Evolutionary conservation across 2,797 vertebrate genomes (phyloP).

Genomic region (Myotis pilosus): DNA sequence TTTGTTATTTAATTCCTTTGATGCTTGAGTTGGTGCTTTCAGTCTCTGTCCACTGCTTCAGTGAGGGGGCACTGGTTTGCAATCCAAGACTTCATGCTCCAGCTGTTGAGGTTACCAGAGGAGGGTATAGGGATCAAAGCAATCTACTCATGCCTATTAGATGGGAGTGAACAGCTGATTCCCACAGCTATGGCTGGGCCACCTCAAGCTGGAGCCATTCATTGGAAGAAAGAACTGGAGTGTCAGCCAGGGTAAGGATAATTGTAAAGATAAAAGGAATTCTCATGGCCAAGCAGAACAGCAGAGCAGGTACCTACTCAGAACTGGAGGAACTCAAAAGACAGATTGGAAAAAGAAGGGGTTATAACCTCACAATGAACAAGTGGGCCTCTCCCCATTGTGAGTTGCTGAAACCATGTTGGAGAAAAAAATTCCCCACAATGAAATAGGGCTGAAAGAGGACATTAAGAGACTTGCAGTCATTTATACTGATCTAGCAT

Average conservation of each 20-base stretch:
- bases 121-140: conserved; percentile 46
- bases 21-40: not conserved
- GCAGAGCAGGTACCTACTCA: not conserved
- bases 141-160: conserved; percentile 48
- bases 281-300: not conserved
- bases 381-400: not conserved
- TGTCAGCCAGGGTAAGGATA: conserved; percentile 39
- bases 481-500: not conserved
- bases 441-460: not conserved
- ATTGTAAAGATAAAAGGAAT: conserved; percentile 60
- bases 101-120: conserved; percentile 56
- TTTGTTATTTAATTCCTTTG: conserved; percentile 30
- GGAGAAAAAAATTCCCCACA: not conserved
- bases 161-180: conserved; percentile 69
- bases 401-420: not conserved
- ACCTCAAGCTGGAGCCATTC: conserved; percentile 43
- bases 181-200: not conserved
- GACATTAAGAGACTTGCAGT: not conserved
- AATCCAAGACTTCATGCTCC: conserved; percentile 56
- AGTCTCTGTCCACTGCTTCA: not conserved
- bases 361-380: not conserved
- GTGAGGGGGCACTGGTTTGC: not conserved
- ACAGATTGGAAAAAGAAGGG: conserved; percentile 45
- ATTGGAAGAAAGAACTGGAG: conserved; percentile 8
- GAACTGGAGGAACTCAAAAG: not conserved